Conservation (phyloP, 2,888 invertebrate genomes). For the Orchestes rusci region DNA sequence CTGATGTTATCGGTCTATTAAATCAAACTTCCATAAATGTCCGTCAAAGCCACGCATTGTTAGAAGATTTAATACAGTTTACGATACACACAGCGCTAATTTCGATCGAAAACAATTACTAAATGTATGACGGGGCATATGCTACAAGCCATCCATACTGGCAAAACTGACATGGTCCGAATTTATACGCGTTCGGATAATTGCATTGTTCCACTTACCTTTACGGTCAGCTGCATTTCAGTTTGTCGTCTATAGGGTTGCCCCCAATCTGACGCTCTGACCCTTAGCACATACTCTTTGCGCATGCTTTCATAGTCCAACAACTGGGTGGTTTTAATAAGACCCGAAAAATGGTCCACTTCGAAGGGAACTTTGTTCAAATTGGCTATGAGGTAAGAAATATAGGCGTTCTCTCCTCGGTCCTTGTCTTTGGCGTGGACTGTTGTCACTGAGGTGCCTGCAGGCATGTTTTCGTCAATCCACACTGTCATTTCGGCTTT, state of each 20-base stretch:
- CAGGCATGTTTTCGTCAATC: slow-evolving; percentile 81
- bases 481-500: slow-evolving; percentile 60
- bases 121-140: too few relatives aligned
- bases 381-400: slow-evolving; percentile 91
- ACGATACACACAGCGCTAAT: too few relatives aligned
- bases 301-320: slow-evolving; percentile 90
- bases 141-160: too few relatives aligned
- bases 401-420: slow-evolving; percentile 89
- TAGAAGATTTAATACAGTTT: too few relatives aligned
- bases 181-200: too few relatives aligned
- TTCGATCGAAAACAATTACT: too few relatives aligned
- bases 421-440: slow-evolving; percentile 84
- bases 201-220: too few relatives aligned
- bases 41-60: too few relatives aligned
- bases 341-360: slow-evolving; percentile 89
- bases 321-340: slow-evolving; percentile 73
- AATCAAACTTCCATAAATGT: too few relatives aligned
- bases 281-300: slow-evolving; percentile 69
- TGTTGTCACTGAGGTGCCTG: slow-evolving; percentile 76
- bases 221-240: slow-evolving; percentile 77
- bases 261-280: slow-evolving; percentile 95
- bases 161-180: too few relatives aligned
- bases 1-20: too few relatives aligned
- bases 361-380: slow-evolving; percentile 89
- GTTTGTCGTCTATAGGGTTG: slow-evolving; percentile 85